Evolutionary conservation across 1,140 invertebrate species (phyloP), one percentile per base, ranked within the genome.

Genomic region (Apocrypta bakeri): DNA sequence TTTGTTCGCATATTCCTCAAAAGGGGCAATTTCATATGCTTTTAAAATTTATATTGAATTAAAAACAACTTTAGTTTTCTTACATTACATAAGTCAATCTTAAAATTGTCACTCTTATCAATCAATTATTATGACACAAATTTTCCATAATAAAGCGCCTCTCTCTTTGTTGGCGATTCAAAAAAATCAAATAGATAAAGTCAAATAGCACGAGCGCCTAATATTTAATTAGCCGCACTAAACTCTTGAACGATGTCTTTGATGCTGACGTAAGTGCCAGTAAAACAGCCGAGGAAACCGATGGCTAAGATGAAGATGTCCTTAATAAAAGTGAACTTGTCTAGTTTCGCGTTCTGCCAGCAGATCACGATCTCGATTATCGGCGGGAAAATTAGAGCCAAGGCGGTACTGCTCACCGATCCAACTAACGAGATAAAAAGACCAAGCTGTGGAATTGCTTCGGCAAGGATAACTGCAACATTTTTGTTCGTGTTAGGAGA

Each of bases 351-450:
- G 81, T 93, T 92, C 40, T 93, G 92, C 85, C 92, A 93, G 71
- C 90, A 91, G 0, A 94, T 92, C 1, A 96, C 92, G 78, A 98
- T 93, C 86, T 99, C 97, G 72, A 98, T 95, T 21, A 98, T 90
- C 1, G 98, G 96, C 1, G 98, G 98, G 86, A 98, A 96, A 14
- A 99, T 93, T 0, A 99, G 93, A 0, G 97, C 97, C 69, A 98
- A 92, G 0, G 96, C 95, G 33, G 97, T 97, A 84, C 96, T 97
- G 88, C 96, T 96, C 7, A 98, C 93, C 0, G 98, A 97, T 2
- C 98, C 98, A 66, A 98, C 96, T 64, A 98, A 92, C 0, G 98
- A 97, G 84, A 99, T 98, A 89, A 98, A 95, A 1, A 97, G 92
- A 64, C 96, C 96, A 73, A 99, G 92, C 85, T 97, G 92, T 0